phyloP scores from a whole-genome alignment of 1,140 invertebrate species.

The Thaumetopoea pityocampa region DNA sequence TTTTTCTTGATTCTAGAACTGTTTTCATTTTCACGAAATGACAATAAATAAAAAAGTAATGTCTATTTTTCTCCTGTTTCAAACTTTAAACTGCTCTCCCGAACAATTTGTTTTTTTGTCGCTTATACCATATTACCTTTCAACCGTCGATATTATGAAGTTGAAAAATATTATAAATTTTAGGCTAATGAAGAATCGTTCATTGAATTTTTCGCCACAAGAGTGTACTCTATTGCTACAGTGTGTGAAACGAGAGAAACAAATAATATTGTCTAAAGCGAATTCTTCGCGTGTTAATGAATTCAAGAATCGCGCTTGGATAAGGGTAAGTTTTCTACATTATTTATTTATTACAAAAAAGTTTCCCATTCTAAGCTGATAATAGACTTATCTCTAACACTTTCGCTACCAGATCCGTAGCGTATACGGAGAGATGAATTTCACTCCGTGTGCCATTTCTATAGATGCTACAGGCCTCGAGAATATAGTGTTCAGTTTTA shows the following conservation, averaged over 20 bases:
- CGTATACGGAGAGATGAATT: too few relatives aligned
- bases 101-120: too few relatives aligned
- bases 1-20: too few relatives aligned
- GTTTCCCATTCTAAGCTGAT: too few relatives aligned
- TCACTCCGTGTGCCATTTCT: too few relatives aligned
- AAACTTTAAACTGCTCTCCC: too few relatives aligned
- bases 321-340: slow-evolving; percentile 36
- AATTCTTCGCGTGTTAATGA: slow-evolving; percentile 24
- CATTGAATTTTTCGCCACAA: slow-evolving; percentile 50
- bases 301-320: slow-evolving; percentile 52
- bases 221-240: slow-evolving; percentile 52
- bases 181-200: slow-evolving; percentile 18
- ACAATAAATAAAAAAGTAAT: too few relatives aligned
- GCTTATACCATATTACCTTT: not conserved
- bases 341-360: slow-evolving; percentile 2
- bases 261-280: slow-evolving; percentile 34
- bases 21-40: too few relatives aligned
- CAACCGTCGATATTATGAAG: not conserved
- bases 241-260: slow-evolving; percentile 55
- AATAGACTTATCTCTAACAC: too few relatives aligned
- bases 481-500: not conserved
- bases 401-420: too few relatives aligned
- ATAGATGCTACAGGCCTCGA: not conserved
- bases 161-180: not conserved
- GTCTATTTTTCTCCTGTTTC: too few relatives aligned